Base-by-base conservation (phyloP, 1,140 invertebrate species). In the Contarinia nasturtii region DNA sequence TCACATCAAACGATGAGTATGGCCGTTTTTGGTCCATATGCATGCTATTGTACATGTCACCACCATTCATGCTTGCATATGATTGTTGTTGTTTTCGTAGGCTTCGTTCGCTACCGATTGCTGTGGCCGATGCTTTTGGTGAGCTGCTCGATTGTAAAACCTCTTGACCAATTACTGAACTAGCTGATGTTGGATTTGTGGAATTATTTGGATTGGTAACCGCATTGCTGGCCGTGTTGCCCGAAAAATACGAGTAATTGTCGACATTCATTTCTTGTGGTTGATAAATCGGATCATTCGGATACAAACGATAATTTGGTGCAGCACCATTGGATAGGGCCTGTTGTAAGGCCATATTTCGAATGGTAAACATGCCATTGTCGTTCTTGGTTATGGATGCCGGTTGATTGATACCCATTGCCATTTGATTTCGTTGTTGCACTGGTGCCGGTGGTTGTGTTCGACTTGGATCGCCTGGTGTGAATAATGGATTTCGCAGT, bases 291-390 rank as follows among this genome's bases (percentile, higher is more conserved):
- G 11, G 54, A 56, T 20, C 58, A 56, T 45, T 59, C 58, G 44
- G 59, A 56, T 33, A 33, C 17, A 1, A 57, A 57, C 21, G 58
- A 58, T 11, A 60, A 61, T 48, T 44, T 11, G 3, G 20, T 37
- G 10, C 20, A 2, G 27, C 33, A 27, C 20, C 20, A 41, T 47
- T 47, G 57, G 58, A 52, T 55, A 63, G 15, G 2, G 61, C 61
- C 45, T 61, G 60, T 48, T 64, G 61, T 40, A 64, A 43, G 11
- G 59, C 59, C 0, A 81, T 80, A 64, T 82, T 84, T 14, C 82
- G 67, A 33, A 86, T 86, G 0, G 82, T 86, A 36, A 83, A 83
- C 80, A 85, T 86, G 11, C 77, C 77, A 53, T 79, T 78, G 51
- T 78, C 77, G 41, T 76, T 74, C 53, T 76, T 78, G 54, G 79